phyloP scores from a whole-genome alignment of 2,113 vertebrate genomes.

The Athene cunicularia region DNA sequence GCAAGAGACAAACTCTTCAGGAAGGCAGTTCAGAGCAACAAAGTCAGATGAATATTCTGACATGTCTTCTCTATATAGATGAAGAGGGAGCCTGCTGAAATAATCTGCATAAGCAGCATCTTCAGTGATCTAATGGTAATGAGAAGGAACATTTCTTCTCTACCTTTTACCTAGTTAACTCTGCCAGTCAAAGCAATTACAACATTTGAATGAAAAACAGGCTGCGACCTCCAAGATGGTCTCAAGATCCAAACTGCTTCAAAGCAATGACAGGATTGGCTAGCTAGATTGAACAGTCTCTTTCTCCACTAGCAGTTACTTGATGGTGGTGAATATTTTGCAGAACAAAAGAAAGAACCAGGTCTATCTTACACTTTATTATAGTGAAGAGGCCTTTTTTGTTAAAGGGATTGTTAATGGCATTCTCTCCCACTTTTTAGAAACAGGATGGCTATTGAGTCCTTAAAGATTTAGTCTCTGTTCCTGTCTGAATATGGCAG shows the following conservation, averaged over 20 bases:
- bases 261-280: not conserved
- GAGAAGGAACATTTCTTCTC: not conserved
- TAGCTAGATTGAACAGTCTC: not conserved
- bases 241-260: not conserved
- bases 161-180: not conserved
- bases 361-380: not conserved
- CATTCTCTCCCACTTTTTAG: not conserved
- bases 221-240: not conserved
- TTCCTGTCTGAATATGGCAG: not conserved
- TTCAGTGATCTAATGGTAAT: not conserved
- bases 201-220: not conserved
- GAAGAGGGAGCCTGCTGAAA: not conserved
- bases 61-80: not conserved
- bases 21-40: not conserved
- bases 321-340: not conserved
- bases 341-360: not conserved
- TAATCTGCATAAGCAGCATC: not conserved
- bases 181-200: not conserved
- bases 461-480: not conserved
- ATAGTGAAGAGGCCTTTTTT: not conserved
- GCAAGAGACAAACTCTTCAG: not conserved
- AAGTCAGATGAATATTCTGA: not conserved
- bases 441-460: not conserved
- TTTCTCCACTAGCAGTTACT: not conserved
- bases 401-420: not conserved